phyloP scores from a whole-genome alignment of 2,113 vertebrate genomes.

The Aplodontia rufa region DNA sequence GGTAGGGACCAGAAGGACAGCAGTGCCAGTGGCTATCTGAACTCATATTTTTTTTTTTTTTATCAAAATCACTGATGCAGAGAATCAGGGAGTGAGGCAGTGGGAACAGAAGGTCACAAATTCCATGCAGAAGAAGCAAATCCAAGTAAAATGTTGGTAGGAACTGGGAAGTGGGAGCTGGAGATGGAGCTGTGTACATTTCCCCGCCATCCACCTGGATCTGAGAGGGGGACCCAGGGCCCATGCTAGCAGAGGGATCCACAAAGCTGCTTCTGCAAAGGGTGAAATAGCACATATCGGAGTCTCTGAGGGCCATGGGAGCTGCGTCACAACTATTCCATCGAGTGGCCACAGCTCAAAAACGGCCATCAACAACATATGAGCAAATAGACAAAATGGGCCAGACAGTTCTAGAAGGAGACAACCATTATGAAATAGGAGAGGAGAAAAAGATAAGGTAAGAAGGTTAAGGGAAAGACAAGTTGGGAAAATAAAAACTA shows the following conservation, averaged over 20 bases:
- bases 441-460: not conserved
- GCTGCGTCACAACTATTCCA: not conserved
- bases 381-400: not conserved
- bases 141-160: not conserved
- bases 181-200: fast-evolving
- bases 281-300: not conserved
- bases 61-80: not conserved
- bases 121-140: not conserved
- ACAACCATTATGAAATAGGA: not conserved
- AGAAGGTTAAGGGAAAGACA: not conserved
- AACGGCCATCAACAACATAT: not conserved
- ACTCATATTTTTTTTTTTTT: not conserved
- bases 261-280: not conserved
- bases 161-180: fast-evolving
- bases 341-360: not conserved
- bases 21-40: not conserved
- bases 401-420: not conserved
- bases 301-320: not conserved
- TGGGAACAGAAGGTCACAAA: not conserved
- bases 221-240: not conserved
- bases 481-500: not conserved
- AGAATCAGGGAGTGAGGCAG: not conserved
- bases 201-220: not conserved
- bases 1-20: not conserved
- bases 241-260: not conserved